Evolutionary conservation across 2,113 vertebrate genomes (phyloP).

Genomic region (Amphilophus citrinellus): DNA sequence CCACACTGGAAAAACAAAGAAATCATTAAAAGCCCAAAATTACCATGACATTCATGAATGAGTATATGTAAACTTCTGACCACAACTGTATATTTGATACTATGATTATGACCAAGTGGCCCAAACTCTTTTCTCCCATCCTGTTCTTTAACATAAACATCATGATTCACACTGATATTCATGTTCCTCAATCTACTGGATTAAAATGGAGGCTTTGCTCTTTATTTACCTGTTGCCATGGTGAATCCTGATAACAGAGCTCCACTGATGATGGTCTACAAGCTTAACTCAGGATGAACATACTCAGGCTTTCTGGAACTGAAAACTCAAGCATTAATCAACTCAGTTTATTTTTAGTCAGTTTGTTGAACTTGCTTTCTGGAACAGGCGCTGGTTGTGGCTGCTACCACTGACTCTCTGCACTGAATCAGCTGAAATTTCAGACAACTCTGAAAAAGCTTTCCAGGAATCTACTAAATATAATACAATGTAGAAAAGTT

Average conservation of each 20-base stretch:
- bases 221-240: background rate
- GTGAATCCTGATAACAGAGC: too few species aligned
- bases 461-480: too few species aligned
- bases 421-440: too few species aligned
- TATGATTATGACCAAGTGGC: background rate
- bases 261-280: too few species aligned
- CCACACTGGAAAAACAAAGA: background rate
- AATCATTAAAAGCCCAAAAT: background rate
- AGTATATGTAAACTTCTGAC: background rate
- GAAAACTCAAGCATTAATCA: too few species aligned
- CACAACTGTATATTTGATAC: background rate
- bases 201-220: background rate
- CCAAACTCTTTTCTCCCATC: background rate
- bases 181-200: background rate
- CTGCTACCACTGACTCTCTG: too few species aligned
- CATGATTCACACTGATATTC: background rate
- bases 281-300: too few species aligned
- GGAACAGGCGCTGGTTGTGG: too few species aligned
- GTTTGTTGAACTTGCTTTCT: too few species aligned
- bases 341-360: too few species aligned
- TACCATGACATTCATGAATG: background rate
- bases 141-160: background rate
- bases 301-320: too few species aligned
- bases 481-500: background rate
- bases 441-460: too few species aligned